phyloP scores from a whole-genome alignment of 2,888 invertebrate species.

The Dicroscelio sp. region DNA sequence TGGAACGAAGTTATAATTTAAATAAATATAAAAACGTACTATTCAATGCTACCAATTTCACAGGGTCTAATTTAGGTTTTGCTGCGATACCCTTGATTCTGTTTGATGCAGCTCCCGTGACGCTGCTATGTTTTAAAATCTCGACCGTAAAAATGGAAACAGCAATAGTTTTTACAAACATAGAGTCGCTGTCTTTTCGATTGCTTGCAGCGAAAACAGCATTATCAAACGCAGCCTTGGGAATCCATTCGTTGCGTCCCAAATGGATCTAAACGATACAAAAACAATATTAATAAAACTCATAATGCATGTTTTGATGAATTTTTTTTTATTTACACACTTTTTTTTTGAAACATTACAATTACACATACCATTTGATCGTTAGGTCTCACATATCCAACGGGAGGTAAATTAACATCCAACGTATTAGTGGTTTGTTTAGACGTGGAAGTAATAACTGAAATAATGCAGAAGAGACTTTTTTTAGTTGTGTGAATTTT shows the following conservation, averaged over 20 bases:
- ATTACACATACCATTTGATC: slow-evolving; percentile 19
- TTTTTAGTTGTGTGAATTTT: background rate
- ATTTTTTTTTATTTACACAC: no score
- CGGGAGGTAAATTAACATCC: background rate
- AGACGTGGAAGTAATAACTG: background rate
- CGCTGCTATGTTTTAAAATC: slow-evolving; percentile 36
- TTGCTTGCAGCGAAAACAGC: slow-evolving; percentile 9
- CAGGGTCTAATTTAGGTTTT: slow-evolving; percentile 24
- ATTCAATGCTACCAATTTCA: slow-evolving; percentile 5
- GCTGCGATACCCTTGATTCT: background rate
- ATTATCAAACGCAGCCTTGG: slow-evolving; percentile 29
- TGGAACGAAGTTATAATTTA: background rate
- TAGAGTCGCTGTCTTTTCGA: slow-evolving; percentile 6
- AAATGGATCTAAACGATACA: slow-evolving; percentile 19
- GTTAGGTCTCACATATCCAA: slow-evolving; percentile 21
- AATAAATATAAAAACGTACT: background rate
- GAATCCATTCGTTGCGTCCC: slow-evolving; percentile 18
- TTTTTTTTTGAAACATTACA: background rate
- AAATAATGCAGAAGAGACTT: background rate
- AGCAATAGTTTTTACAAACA: slow-evolving; percentile 44
- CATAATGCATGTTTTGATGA: no score
- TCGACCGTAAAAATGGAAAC: slow-evolving; percentile 23
- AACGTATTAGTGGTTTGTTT: background rate
- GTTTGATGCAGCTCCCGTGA: slow-evolving; percentile 30
- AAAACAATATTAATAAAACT: background rate